Base-by-base conservation (phyloP, 2,113 vertebrate genomes). In the Lagopus muta region DNA sequence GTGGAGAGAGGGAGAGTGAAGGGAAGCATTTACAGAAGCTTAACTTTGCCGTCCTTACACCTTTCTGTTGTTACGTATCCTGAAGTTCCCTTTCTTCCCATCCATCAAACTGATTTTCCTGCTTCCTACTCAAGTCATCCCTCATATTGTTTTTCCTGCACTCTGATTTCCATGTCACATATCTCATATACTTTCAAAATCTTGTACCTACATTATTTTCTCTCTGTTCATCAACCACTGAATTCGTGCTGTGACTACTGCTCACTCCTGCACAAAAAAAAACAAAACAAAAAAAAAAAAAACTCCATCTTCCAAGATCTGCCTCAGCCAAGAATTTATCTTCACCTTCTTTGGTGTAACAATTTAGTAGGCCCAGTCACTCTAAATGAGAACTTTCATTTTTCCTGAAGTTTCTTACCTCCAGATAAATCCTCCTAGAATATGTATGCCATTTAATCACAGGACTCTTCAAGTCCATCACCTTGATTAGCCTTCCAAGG, bases 241-340 rank as follows among this genome's bases (percentile, higher is more conserved):
- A 86, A 71, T 77, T 69, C 75, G 30, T 86, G 30, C 32, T 86
- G 30, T 74, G 30, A 40, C 32, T 75, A 15, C 25, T 78, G 30
- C 45, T 43, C 34, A 74, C 47, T 64, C 43, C 76, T 45, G 27
- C 69, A 70, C 17, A 30, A 54, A 28, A 54, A 88, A 80, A 83
- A 27, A 55, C 30, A 55, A 88, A 82, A 81, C 30, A 81, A 93
- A 55, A 30, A 88, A 82, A 81, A n/a, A 81, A 93, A 55, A 55
- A n/a, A 50, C 14, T 88, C 40, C 50, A 47, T 24, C 32, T 66
- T 90, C 69, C 50, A 83, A 78, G 27, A 54, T 32, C 28, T 73
- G 48, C 8, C 61, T 60, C 47, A 67, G 13, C 11, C 57, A 70
- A 34, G 18, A 75, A 42, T 25, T 22, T 61, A 14, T 8, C 28